Evolutionary conservation across 2,888 invertebrate species (phyloP).

Genomic region (Cephus nigrinus): DNA sequence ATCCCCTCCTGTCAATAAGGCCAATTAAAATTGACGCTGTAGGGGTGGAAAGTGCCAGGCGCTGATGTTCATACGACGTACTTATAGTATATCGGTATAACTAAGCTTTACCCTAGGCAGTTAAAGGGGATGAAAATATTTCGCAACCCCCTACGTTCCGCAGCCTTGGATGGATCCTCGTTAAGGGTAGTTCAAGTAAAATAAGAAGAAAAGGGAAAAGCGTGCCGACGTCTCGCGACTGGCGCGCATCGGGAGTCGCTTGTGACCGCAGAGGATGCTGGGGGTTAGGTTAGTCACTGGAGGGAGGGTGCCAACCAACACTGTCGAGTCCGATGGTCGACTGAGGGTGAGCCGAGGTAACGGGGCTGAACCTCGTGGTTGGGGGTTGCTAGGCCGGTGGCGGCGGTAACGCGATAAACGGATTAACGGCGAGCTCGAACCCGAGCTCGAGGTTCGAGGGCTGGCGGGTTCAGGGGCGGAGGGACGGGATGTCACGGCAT

Average conservation of each 20-base stretch:
- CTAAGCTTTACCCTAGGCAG: too few relatives aligned
- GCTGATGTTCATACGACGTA: too few relatives aligned
- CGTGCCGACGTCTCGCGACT: conserved; percentile 5
- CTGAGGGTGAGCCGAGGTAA: conserved; percentile 8
- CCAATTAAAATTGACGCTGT: too few relatives aligned
- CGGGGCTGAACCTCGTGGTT: conserved; percentile 9
- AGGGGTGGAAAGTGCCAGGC: too few relatives aligned
- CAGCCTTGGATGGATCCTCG: too few relatives aligned
- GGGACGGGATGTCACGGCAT: conserved; percentile 57
- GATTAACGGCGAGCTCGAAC: conserved; percentile 61
- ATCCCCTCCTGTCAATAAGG: too few relatives aligned
- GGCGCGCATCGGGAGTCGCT: conserved; percentile 14
- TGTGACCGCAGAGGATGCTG: conserved; percentile 18
- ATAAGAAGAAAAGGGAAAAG: not conserved
- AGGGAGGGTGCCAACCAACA: not conserved
- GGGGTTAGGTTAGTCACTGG: conserved; percentile 13
- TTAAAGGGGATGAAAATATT: too few relatives aligned
- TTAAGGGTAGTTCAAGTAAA: conserved; percentile 1
- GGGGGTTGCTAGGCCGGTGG: conserved; percentile 46
- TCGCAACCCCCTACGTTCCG: too few relatives aligned
- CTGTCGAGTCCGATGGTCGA: too few relatives aligned
- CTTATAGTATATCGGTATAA: too few relatives aligned
- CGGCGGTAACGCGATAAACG: conserved; percentile 65
- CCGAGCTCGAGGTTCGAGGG: conserved; percentile 48
- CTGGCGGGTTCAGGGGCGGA: conserved; percentile 22